These are phyloP conservation scores for Drosophila crucigera DNA, from an alignment of 2,888 invertebrate species.

Conservation along the genomic window DNA sequence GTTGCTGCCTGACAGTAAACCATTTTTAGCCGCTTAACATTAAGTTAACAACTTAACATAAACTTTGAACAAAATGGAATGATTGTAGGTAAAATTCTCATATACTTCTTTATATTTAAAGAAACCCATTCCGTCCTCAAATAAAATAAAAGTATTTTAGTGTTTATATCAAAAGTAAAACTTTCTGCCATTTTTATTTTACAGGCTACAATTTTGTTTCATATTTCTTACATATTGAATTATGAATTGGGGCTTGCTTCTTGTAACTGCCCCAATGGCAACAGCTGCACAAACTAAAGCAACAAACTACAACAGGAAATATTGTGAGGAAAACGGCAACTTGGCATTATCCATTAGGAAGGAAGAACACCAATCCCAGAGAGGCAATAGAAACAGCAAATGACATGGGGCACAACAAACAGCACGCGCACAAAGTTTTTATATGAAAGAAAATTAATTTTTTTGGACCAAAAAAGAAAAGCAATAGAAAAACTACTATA, in stretches of 20 bases:
- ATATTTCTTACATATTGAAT: background rate
- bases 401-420: constrained; percentile 46
- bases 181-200: background rate
- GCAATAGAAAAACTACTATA: constrained; percentile 59
- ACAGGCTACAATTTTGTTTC: background rate
- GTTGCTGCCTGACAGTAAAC: background rate
- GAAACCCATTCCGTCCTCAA: background rate
- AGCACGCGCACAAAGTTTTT: constrained; percentile 77
- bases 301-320: constrained; percentile 22
- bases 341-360: constrained; percentile 9
- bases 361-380: constrained; percentile 25
- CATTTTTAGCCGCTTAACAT: background rate
- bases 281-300: constrained; percentile 50
- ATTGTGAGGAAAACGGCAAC: background rate
- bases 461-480: constrained; percentile 41
- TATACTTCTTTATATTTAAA: background rate
- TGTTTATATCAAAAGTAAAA: background rate
- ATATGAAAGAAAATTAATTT: constrained; percentile 73
- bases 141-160: background rate
- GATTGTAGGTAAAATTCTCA: background rate
- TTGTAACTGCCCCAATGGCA: constrained; percentile 19
- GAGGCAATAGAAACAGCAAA: constrained; percentile 18
- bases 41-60: background rate
- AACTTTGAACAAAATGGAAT: background rate
- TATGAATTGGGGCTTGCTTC: constrained; percentile 5